Base-by-base conservation (phyloP, 2,797 vertebrate species). In the Eospalax fontanierii region DNA sequence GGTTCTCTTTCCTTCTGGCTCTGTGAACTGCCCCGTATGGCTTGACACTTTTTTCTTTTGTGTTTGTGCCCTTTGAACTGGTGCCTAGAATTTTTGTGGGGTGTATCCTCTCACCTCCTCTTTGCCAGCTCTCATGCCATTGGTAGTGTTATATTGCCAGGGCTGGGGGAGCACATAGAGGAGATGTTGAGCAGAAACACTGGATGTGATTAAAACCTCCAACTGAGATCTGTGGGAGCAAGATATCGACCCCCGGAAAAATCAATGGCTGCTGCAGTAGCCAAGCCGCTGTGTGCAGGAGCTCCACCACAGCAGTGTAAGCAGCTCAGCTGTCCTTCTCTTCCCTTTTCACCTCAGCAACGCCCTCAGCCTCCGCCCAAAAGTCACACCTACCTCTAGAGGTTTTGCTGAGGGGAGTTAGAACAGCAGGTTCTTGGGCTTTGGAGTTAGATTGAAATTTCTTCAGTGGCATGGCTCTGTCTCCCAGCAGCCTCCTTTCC, bases 181-280 rank as follows among this genome's bases (percentile, higher is more conserved):
- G 96, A 90, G 95, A 95, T 97, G 94, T 38, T 80, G 98, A 97
- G 94, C 92, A 98, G 98, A 98, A 98, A 97, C 98, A 94, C 97
- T 97, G 97, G 93, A 93, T 98, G 98, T 98, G 98, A 98, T 98
- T 98, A 98, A n/a, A 98, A 98, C 97, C 98, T 98, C 97, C 96
- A 98, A 97, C 98, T 30, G 91, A 98, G 98, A 97, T 98, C 97
- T 97, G 98, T 98, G 97, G 98, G 97, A 98, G 98, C 97, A 97
- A 97, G 98, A 95, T 98, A 98, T 98, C 96, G 98, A 98, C 98
- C 98, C 97, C 96, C 98, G 97, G 96, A 97, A 9, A 98, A 98
- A 98, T 99, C 98, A 98, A 98, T 98, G 98, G 95, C 98, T 98
- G 98, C 98, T 97, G 98, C 98, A 57, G 97, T 97, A 95, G 97